phyloP scores from a whole-genome alignment of 1,140 invertebrate genomes.

The Drosophila bipectinata region DNA sequence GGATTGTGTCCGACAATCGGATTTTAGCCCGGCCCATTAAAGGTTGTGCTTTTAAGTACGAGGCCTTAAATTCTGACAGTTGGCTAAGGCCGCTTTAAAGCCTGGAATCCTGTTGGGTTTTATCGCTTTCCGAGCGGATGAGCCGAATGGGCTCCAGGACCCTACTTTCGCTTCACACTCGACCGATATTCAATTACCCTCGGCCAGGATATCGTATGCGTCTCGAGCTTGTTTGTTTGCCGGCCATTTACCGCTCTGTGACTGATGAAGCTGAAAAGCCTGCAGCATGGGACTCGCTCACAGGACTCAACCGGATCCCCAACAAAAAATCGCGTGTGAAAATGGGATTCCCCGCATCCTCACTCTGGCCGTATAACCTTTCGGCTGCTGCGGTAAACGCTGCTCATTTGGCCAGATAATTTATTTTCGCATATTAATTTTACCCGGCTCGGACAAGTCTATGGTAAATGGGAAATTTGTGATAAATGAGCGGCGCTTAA shows the following conservation, averaged over 20 bases:
- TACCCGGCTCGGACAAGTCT: conserved; percentile 51
- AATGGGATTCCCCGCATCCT: conserved; percentile 39
- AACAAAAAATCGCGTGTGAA: conserved; percentile 68
- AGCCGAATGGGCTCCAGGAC: conserved; percentile 11
- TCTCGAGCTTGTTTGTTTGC: conserved; percentile 29
- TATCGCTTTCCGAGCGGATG: conserved; percentile 72
- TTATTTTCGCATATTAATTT: conserved; percentile 83
- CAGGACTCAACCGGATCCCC: not conserved
- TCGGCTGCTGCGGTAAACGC: conserved; percentile 49
- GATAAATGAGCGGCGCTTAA: conserved; percentile 78
- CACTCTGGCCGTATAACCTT: conserved; percentile 6
- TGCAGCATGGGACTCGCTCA: conserved; percentile 5
- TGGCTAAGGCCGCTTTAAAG: conserved; percentile 27
- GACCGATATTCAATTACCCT: conserved; percentile 80
- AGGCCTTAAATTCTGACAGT: not conserved
- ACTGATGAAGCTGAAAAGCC: conserved; percentile 79
- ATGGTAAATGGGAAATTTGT: conserved; percentile 75
- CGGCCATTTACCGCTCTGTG: conserved; percentile 51
- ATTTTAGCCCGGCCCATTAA: conserved; percentile 31
- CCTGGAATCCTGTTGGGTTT: conserved; percentile 49
- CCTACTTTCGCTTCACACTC: conserved; percentile 63
- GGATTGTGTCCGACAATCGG: conserved; percentile 15
- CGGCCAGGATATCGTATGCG: conserved; percentile 27
- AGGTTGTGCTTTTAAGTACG: conserved; percentile 3
- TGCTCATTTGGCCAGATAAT: conserved; percentile 81